Base-by-base conservation (phyloP, 2,113 vertebrate genomes). In the Pangasianodon gigas region DNA sequence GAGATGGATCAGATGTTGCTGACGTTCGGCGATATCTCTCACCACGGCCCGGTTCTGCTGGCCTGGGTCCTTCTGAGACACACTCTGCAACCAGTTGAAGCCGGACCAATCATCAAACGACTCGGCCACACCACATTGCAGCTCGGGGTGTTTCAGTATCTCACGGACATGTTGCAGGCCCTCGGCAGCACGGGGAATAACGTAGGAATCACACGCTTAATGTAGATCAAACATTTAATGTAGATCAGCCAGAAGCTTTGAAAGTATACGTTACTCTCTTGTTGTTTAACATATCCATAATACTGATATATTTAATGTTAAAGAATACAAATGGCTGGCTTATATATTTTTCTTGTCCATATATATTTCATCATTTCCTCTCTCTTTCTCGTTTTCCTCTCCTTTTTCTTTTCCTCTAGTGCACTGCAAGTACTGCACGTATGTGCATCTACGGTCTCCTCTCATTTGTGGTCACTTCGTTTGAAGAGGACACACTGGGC, bases 21-120 rank as follows among this genome's bases (percentile, higher is more conserved):
- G 91, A 98, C 97, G 2, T 95, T 99, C 0, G 98, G 98, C 18
- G 97, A 99, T 93, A 96, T 98, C 90, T 92, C 96, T 6, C 98
- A 99, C 92, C 98, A 99, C 0, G 97, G 97, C 0, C 97, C 97
- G 0, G 97, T 99, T 88, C 96, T 99, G 90, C 92, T 99, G 94
- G 97, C 97, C 19, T 99, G 98, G 98, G 98, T 98, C 87, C 96
- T 99, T 58, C 96, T 99, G 82, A 97, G 97, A 84, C 97, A 99
- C 94, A 98, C 98, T 0, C 92, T 99, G 85, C 96, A 93, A 91
- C 96, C 97, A 0, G 97, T 98, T 0, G 97, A 98, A 91, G 94
- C 97, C 0, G 94, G 94, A 62, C 95, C 93, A 0, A 88, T 97
- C 32, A 94, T 99, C 92, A 95, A 97, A 91, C 97, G 96, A 84